Evolutionary conservation across 1,140 invertebrate genomes (phyloP), one percentile per base, ranked within the genome.

Genomic region (Laodelphax striatellus): DNA sequence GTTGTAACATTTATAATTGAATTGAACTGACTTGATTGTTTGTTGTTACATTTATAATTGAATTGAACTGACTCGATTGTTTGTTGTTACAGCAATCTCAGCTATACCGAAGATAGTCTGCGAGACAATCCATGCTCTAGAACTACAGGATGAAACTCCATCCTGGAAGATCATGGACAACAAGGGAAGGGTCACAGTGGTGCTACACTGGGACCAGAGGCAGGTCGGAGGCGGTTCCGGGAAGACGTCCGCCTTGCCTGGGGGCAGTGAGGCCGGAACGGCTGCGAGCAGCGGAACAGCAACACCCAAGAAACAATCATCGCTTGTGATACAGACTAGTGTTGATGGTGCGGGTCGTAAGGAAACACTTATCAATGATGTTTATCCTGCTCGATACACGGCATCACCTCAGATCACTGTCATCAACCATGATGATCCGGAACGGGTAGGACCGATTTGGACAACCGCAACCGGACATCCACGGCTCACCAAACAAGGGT

Each of bases 111-210:
- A 91, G 79, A 94, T 95, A 82, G 91, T 95, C 72, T 94, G 92
- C 82, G 92, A 94, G 77, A 92, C 92, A 68, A 93, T 94, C 69
- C 89, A 93, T 80, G 89, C 90, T 60, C 77, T 94, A 77, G 90
- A 93, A 75, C 77, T 94, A 69, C 90, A 93, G 78, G 88, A 94
- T 90, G 91, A 93, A 76, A 90, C 89, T 70, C 90, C 91, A 67
- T 92, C 90, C 76, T 95, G 92, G 92, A 94, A 94, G 77, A 93
- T 94, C 79, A 93, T 93, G 88, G 91, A 94, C 82, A 92, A 92
- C 82, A 89, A 92, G 78, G 89, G 90, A 70, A 84, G 90, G 72
- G 88, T 94, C 76, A 94, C 92, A 68, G 89, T 95, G 75, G 90
- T 94, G 67, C 78, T 94, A 70, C 88, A 93, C 75, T 93, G 91